phyloP scores from a whole-genome alignment of 2,888 invertebrate species.

The Sinelater perroti region DNA sequence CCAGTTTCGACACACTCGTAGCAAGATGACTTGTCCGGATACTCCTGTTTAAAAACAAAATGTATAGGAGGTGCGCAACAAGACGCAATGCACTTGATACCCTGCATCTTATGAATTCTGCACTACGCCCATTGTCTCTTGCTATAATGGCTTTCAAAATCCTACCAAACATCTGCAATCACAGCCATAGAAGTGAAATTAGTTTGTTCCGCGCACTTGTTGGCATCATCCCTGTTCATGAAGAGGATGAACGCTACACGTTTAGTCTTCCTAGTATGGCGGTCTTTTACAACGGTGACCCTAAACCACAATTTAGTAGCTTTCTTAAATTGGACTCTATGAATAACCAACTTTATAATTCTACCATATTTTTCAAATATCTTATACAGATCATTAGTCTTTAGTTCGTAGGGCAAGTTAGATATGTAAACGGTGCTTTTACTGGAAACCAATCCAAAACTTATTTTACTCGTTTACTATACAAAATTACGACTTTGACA shows the following conservation, averaged over 20 bases:
- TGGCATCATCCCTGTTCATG: constrained; percentile 70
- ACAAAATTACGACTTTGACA: too few relatives aligned
- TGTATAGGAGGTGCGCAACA: too few relatives aligned
- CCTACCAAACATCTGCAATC: constrained; percentile 72
- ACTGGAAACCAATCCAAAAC: constrained; percentile 69
- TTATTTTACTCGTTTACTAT: too few relatives aligned
- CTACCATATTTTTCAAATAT: constrained; percentile 76
- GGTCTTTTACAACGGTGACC: constrained; percentile 76
- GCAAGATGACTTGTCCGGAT: constrained; percentile 76
- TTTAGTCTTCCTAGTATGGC: constrained; percentile 70
- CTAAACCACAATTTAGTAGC: constrained; percentile 62
- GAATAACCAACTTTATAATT: constrained; percentile 73
- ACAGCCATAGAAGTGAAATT: constrained; percentile 66
- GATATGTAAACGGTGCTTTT: constrained; percentile 79
- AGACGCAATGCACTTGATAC: constrained; percentile 46
- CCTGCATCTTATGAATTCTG: constrained; percentile 73
- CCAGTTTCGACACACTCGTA: constrained; percentile 80
- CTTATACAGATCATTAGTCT: constrained; percentile 79
- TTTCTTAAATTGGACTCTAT: constrained; percentile 8
- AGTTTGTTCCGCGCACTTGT: constrained; percentile 67
- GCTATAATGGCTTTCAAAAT: constrained; percentile 77
- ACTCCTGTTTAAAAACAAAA: constrained; percentile 62
- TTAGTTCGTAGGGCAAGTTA: constrained; percentile 77
- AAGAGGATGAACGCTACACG: constrained; percentile 81
- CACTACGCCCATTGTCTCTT: constrained; percentile 76